Percentiles rank a stretch among this genome's conserved stretches.
Evolutionary conservation across 2,888 invertebrate genomes (phyloP).

Genomic region (Sarcophaga variegata): DNA sequence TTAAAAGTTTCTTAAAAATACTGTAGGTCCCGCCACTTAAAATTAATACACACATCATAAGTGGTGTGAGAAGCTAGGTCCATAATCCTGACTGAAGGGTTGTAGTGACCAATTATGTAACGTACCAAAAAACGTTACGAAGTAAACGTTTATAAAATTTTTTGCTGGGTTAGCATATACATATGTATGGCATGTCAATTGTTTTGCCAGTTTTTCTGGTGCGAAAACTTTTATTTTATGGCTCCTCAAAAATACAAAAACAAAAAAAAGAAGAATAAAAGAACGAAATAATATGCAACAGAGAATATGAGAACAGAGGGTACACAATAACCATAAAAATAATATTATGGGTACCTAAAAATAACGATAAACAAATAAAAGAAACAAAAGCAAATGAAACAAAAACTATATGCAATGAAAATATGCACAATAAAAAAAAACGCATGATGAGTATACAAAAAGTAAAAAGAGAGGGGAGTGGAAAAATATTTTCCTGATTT

Average conservation of each 20-base stretch:
- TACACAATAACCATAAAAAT: slow-evolving; percentile 15
- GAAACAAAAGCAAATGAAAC: too few species aligned
- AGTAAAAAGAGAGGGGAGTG: too few species aligned
- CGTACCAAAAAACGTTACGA: not conserved
- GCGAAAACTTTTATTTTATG: slow-evolving; percentile 18
- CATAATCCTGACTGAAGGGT: too few species aligned
- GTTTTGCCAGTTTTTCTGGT: slow-evolving; percentile 24
- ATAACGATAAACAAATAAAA: slow-evolving; percentile 51
- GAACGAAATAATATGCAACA: too few species aligned
- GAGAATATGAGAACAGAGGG: not conserved
- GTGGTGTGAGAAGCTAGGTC: too few species aligned
- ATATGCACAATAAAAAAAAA: slow-evolving; percentile 30
- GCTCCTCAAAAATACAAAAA: not conserved
- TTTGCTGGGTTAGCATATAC: not conserved
- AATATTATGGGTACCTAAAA: slow-evolving; percentile 57
- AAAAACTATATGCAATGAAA: not conserved
- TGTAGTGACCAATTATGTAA: too few species aligned
- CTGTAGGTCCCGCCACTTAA: too few species aligned
- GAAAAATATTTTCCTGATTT: slow-evolving; percentile 35
- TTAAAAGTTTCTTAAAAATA: too few species aligned
- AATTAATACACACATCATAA: too few species aligned
- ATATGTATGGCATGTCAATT: slow-evolving; percentile 3
- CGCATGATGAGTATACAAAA: slow-evolving; percentile 32
- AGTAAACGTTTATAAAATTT: not conserved
- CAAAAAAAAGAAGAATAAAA: not conserved